phyloP scores from a whole-genome alignment of 2,888 invertebrate genomes.

The Microchrysa polita region DNA sequence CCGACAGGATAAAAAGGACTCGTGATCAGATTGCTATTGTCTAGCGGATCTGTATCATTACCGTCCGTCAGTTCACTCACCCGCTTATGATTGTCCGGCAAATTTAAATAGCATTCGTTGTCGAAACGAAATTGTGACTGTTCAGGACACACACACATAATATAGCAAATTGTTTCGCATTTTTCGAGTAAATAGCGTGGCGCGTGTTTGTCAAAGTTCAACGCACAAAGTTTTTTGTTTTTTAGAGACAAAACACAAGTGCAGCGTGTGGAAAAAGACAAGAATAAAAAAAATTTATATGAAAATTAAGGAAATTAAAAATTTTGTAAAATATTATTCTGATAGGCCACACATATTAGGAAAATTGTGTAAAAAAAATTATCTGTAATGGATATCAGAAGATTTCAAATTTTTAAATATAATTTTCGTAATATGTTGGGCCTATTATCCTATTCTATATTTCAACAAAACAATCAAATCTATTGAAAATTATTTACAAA shows the following conservation, averaged over 20 bases:
- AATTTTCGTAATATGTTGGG: too few relatives aligned
- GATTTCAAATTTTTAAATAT: too few relatives aligned
- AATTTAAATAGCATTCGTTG: constrained; percentile 97
- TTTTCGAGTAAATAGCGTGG: background rate
- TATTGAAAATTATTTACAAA: constrained; percentile 29
- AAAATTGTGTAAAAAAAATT: too few relatives aligned
- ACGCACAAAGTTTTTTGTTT: constrained; percentile 36
- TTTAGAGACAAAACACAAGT: constrained; percentile 52
- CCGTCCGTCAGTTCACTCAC: constrained; percentile 73
- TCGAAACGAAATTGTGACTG: constrained; percentile 99
- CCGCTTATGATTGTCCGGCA: constrained; percentile 98
- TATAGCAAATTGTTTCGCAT: too few relatives aligned
- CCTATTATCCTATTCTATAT: too few relatives aligned
- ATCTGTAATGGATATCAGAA: too few relatives aligned
- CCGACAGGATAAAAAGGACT: constrained; percentile 57
- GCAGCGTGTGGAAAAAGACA: constrained; percentile 54
- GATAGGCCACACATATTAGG: too few relatives aligned
- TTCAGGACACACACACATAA: constrained; percentile 29
- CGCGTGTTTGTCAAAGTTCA: constrained; percentile 27
- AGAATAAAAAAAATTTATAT: constrained; percentile 45
- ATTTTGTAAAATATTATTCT: background rate
- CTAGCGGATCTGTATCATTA: constrained; percentile 45
- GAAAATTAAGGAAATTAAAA: constrained; percentile 23
- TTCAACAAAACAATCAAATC: constrained; percentile 10
- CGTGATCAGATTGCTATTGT: constrained; percentile 56